Conservation (phyloP, 2,797 vertebrate species). For the Chaetophractus vellerosus region DNA sequence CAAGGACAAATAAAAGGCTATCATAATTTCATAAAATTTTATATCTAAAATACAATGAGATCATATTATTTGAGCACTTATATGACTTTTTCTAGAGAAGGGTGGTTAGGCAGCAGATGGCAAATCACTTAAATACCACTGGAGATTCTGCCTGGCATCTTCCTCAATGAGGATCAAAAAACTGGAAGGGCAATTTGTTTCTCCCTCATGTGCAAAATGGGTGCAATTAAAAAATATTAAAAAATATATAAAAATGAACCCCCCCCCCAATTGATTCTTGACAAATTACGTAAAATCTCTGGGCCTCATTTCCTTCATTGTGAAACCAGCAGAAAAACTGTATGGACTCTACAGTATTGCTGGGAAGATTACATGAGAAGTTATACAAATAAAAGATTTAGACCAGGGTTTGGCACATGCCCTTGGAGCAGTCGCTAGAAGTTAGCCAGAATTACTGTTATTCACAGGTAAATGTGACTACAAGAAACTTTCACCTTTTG, state of each 20-base stretch:
- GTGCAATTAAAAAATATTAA: neutral
- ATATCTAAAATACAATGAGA: neutral
- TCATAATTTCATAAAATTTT: neutral
- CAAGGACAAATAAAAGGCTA: neutral
- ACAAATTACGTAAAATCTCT: neutral
- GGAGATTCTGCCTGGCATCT: neutral
- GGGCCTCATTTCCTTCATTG: neutral
- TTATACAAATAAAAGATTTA: neutral
- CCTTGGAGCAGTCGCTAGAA: too few relatives aligned
- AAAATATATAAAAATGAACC: neutral
- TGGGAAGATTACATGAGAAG: neutral
- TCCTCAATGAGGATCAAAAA: neutral
- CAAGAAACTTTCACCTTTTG: neutral
- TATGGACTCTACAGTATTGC: too few relatives aligned
- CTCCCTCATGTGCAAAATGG: neutral
- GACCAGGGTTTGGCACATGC: neutral
- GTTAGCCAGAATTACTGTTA: neutral
- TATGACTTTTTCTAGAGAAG: neutral
- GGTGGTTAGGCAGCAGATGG: fast-evolving
- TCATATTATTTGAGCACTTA: neutral
- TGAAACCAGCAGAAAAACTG: neutral
- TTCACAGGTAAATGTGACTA: neutral
- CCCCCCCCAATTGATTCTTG: neutral
- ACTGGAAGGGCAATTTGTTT: neutral
- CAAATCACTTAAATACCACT: neutral